Percentiles rank a stretch among this genome's conserved stretches.
phyloP scores from a whole-genome alignment of 2,113 vertebrate genomes.

The Megaleporinus macrocephalus region DNA sequence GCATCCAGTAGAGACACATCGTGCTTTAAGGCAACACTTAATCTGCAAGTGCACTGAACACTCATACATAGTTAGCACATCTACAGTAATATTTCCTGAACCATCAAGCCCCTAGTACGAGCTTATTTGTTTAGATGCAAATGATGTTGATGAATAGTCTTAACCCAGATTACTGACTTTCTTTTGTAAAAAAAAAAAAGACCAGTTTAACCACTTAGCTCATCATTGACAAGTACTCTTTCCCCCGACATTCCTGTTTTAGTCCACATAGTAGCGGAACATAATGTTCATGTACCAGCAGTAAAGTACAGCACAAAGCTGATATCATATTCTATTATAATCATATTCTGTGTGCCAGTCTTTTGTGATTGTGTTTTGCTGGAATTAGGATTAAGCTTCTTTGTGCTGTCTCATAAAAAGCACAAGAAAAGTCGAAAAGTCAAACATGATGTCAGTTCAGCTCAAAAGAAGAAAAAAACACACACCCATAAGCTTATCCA shows the following conservation, averaged over 20 bases:
- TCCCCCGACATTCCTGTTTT: neutral
- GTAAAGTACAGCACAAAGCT: neutral
- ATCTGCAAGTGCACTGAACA: neutral
- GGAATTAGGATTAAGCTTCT: neutral
- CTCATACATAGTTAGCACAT: neutral
- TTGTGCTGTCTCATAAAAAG: neutral
- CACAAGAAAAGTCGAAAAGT: neutral
- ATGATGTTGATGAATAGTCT: too few species aligned
- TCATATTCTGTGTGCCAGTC: neutral
- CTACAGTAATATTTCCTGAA: neutral
- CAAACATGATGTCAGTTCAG: neutral
- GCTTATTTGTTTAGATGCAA: neutral
- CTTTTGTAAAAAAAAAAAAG: neutral
- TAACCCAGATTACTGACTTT: too few species aligned
- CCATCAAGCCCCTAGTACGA: neutral
- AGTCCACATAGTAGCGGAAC: neutral
- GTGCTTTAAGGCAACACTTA: neutral
- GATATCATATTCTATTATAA: neutral
- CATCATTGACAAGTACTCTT: neutral
- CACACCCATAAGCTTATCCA: neutral
- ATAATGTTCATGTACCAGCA: neutral
- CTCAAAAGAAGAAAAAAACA: neutral
- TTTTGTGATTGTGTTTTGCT: conserved; percentile 5
- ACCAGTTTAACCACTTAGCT: neutral
- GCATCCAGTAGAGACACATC: neutral